These are phyloP conservation scores for Araneus ventricosus DNA, from an alignment of 1,140 invertebrate genomes.

Conservation along the genomic window DNA sequence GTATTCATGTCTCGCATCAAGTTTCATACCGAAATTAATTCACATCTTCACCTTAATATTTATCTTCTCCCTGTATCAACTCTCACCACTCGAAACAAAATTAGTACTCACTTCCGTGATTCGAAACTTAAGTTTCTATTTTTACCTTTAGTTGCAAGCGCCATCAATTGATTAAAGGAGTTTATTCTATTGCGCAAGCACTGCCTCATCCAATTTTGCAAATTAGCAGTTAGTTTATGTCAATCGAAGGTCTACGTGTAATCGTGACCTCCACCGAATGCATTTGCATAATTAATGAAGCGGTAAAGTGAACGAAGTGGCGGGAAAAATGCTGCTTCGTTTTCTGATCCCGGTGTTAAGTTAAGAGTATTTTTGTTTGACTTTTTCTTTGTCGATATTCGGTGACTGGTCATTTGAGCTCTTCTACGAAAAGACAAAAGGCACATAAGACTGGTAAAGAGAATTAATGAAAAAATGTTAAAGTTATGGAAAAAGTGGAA, in stretches of 20 bases:
- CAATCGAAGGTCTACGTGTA: not conserved
- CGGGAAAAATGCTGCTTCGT: not conserved
- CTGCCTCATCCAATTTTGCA: not conserved
- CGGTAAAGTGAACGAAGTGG: not conserved
- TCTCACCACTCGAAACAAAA: not conserved
- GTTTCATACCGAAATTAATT: too few relatives aligned
- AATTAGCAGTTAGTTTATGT: not conserved
- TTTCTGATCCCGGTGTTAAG: not conserved
- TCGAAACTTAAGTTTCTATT: not conserved
- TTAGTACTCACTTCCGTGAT: not conserved
- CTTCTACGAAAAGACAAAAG: too few relatives aligned
- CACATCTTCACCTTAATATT: not conserved
- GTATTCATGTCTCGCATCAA: too few relatives aligned
- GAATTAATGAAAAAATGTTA: too few relatives aligned
- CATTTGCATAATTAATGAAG: conserved; percentile 14
- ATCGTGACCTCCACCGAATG: not conserved
- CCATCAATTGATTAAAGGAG: not conserved
- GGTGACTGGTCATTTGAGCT: too few relatives aligned
- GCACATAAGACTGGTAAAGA: too few relatives aligned
- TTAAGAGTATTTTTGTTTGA: not conserved
- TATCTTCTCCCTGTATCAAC: not conserved
- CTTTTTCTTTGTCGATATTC: too few relatives aligned
- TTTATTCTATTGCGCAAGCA: not conserved
- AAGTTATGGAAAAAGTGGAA: too few relatives aligned
- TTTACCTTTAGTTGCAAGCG: not conserved